A percentile compares a stretch with the other conserved stretches of the same genome.
These are phyloP conservation scores for Ceriagrion tenellum DNA, from an alignment of 2,888 invertebrate species.

Conservation along the genomic window DNA sequence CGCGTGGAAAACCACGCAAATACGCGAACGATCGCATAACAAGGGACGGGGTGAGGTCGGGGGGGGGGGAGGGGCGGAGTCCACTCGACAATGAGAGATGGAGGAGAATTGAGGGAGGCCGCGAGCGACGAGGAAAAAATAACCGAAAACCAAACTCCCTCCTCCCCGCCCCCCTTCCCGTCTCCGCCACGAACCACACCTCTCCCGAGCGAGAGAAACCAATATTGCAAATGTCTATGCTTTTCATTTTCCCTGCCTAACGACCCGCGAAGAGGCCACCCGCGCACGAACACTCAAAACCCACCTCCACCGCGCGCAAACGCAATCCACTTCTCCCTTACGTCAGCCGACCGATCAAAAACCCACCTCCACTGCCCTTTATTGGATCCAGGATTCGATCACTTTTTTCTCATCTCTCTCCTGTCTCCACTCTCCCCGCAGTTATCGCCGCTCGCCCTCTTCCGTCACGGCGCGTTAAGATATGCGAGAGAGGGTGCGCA, in stretches of 20 bases:
- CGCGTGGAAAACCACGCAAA: neutral
- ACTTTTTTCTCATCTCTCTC: neutral
- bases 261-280: neutral
- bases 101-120: neutral
- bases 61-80: neutral
- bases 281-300: neutral
- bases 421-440: too few relatives aligned
- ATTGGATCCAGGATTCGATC: neutral
- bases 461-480: too few relatives aligned
- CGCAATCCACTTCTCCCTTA: neutral
- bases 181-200: neutral
- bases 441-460: too few relatives aligned
- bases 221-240: neutral
- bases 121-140: neutral
- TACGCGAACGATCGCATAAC: neutral
- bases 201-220: neutral
- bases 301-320: neutral
- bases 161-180: neutral
- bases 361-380: neutral
- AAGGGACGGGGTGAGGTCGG: too few relatives aligned
- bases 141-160: neutral
- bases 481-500: too few relatives aligned
- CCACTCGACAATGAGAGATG: neutral
- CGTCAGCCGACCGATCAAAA: neutral
- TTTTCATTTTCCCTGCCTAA: slow-evolving; percentile 24